A percentile compares a stretch with the other conserved stretches of the same genome.
Evolutionary conservation across 2,888 invertebrate species (phyloP).

Genomic region (Serripes groenlandicus): DNA sequence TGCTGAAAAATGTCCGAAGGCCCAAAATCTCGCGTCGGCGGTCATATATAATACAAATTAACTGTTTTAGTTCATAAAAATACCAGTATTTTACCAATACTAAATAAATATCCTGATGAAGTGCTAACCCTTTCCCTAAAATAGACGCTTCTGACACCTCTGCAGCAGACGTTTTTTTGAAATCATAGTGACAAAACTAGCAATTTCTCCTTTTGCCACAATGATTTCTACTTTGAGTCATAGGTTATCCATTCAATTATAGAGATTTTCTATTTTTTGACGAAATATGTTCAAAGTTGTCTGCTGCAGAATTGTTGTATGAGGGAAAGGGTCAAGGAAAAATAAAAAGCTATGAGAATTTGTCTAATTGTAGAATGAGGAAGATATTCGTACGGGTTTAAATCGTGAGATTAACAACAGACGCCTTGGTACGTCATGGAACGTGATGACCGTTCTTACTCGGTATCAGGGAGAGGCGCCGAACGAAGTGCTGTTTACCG

Average conservation of each 20-base stretch:
- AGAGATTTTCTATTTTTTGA: neutral
- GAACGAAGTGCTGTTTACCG: constrained; percentile 76
- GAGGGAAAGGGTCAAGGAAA: neutral
- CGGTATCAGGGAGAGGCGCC: constrained; percentile 76
- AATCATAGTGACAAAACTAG: neutral
- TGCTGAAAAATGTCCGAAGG: too few relatives aligned
- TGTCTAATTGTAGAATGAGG: constrained; percentile 70
- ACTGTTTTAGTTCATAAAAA: too few relatives aligned
- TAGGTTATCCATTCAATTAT: neutral
- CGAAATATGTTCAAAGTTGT: too few relatives aligned
- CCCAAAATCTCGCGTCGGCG: too few relatives aligned
- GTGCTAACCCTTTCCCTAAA: too few relatives aligned
- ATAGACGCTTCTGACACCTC: too few relatives aligned
- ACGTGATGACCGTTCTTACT: constrained; percentile 79
- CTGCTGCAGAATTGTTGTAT: neutral
- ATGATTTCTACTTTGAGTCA: neutral
- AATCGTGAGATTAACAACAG: constrained; percentile 72
- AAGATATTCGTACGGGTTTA: constrained; percentile 69
- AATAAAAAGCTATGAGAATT: neutral
- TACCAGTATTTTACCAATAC: too few relatives aligned
- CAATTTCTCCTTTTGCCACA: neutral
- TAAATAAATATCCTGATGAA: too few relatives aligned
- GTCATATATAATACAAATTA: too few relatives aligned
- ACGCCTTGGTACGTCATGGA: constrained; percentile 66
- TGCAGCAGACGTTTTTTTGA: neutral